Base-by-base conservation (phyloP, 2,797 vertebrate species). In the Rhinichthys osculus region DNA sequence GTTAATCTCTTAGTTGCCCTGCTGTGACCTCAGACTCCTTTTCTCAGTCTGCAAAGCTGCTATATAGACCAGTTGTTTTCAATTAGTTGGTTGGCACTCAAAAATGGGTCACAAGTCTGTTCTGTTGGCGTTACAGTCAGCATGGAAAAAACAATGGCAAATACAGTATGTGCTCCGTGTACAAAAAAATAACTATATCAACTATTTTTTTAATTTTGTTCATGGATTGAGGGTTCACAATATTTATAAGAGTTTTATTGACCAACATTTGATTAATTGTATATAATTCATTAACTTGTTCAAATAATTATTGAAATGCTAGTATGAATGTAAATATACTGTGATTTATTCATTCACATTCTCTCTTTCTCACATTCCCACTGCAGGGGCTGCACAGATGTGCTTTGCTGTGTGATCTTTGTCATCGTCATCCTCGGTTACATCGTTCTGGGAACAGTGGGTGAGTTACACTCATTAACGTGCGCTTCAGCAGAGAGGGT, bases 391-490 rank as follows among this genome's bases (percentile, higher is more conserved):
- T 98, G 97, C 94, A 99, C 98, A 62, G 98, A 99, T 40, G 85
- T 98, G 89, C 50, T 97, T 76, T 99, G 98, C 95, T 98, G 97
- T 89, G 90, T 97, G 86, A 93, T 98, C 93, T 99, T 99, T 93
- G 90, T 97, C 90, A 88, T 96, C 59, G 95, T 97, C 93, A 96
- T 99, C 94, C 90, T 97, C 47, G 96, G 96, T 91, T 99, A 99
- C 95, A 96, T 98, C 87, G 91, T 96, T 35, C 94, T 99, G 93
- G 97, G 98, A 91, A 95, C 97, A 30, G 90, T 97, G 84, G 97
- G 97, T 98, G 94, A 98, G 97, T 97, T 87, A 89, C 82, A 87
- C 84, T 87, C 85, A 35, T 85, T 91, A 72, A 86, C 57, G 64
- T 57, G 70, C 79, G 85, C 90, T 89, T 90, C 87, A 89, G 89